Evolutionary conservation across 2,797 vertebrate genomes (phyloP).

Genomic region (Myiothlypis coronata): DNA sequence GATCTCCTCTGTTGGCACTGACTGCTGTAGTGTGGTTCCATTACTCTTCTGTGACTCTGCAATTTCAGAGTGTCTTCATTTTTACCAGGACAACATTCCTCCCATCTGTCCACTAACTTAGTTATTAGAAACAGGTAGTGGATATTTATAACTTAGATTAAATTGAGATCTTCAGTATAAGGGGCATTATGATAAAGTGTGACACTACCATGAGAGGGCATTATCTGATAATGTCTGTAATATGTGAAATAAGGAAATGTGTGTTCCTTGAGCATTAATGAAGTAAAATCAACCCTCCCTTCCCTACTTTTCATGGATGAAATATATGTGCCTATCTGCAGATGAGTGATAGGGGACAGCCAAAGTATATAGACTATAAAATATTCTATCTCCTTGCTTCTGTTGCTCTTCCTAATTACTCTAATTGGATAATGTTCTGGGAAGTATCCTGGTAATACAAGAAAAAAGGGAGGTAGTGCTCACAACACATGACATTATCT

Average conservation of each 20-base stretch:
- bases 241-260: not conserved
- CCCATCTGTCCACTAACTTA: not conserved
- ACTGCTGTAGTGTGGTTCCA: not conserved
- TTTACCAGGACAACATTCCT: not conserved
- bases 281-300: not conserved
- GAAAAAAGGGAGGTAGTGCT: not conserved
- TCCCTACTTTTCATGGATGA: fast-evolving
- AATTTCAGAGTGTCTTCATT: not conserved
- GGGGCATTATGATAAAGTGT: not conserved
- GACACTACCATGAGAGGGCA: not conserved
- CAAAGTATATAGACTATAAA: not conserved
- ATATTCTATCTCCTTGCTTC: not conserved
- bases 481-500: not conserved
- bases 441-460: not conserved
- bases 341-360: not conserved
- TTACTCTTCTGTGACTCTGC: not conserved
- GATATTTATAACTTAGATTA: not conserved
- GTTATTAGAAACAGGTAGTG: not conserved
- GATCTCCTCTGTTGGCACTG: not conserved
- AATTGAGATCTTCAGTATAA: not conserved
- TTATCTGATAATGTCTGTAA: not conserved
- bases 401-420: not conserved
- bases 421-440: not conserved
- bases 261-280: not conserved
- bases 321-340: not conserved